Evolutionary conservation across 2,888 invertebrate species (phyloP), one percentile per base, ranked within the genome.

Genomic region (Sphaerophoria taeniata): DNA sequence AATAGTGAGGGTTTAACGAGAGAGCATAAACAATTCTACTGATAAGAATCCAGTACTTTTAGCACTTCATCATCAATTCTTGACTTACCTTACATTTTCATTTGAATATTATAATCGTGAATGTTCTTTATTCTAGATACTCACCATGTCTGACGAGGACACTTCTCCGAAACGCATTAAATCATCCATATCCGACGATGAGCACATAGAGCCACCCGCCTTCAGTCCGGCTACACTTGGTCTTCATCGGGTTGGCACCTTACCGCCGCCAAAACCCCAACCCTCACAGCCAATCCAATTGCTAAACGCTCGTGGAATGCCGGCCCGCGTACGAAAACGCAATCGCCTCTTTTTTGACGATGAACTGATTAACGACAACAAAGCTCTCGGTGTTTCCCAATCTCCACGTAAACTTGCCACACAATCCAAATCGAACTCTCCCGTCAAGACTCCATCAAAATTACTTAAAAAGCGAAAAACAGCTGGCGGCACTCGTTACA

Each of bases 321-420:
- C 98, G 71, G 97, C 96, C 5, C 94, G 98, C 78, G 97, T 97
- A 87, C 94, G 98, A 39, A 98, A 98, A 92, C 96, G 97, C 90
- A 98, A 98, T 91, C 94, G 95, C 89, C 93, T 97, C 73, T 98
- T 98, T 91, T 98, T 95, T 92, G 97, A 98, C 91, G 98, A 98
- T 91, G 96, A 97, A 90, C 95, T 97, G 89, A 95, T 97, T 24
- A 96, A 96, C 90, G 96, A 95, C 86, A 95, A 96, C 55, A 96
- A 96, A 89, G 95, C 96, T 61, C 94, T 96, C 16, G 95, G 96
- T 12, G 89, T 90, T 74, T 90, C 90, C 12, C 65, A 92, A 67
- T 93, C 94, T 3, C 94, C 94, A 79, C 90, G 89, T 24, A 91
- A 91, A 76, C 24, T 79, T 89, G 61, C 63, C 1, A 39, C 69